Evolutionary conservation across 2,888 invertebrate species (phyloP).

Genomic region (Prosapia bicincta): DNA sequence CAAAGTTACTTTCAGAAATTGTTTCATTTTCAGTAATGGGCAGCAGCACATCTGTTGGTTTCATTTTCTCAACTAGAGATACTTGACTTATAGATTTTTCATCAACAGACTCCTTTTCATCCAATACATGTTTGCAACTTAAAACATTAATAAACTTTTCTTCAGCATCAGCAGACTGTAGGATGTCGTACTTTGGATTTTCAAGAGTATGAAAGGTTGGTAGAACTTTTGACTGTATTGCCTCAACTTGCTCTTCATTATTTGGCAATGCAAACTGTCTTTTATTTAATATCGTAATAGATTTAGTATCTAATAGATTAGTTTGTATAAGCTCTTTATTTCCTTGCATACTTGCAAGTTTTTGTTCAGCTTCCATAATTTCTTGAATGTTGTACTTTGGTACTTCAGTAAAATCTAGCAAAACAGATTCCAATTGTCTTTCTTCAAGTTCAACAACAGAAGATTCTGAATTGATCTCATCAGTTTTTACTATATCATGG

Average conservation of each 20-base stretch:
- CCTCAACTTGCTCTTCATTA: background rate
- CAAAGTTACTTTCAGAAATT: too few relatives aligned
- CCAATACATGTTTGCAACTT: background rate
- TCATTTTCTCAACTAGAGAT: background rate
- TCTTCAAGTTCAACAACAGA: background rate
- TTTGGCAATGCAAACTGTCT: too few relatives aligned
- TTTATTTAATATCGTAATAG: too few relatives aligned
- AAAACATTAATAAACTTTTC: background rate
- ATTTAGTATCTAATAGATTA: too few relatives aligned
- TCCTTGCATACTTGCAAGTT: background rate
- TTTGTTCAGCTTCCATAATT: constrained; percentile 11
- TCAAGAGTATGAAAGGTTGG: too few relatives aligned
- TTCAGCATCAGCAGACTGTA: constrained; percentile 7
- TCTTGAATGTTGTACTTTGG: constrained; percentile 9
- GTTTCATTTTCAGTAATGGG: too few relatives aligned
- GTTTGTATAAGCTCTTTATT: background rate
- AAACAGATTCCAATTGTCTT: background rate
- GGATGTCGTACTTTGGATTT: constrained; percentile 6
- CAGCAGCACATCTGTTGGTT: too few relatives aligned
- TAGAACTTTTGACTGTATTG: too few relatives aligned
- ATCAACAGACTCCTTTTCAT: background rate
- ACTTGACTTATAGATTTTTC: background rate
- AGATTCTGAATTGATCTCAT: too few relatives aligned
- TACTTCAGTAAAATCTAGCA: background rate
- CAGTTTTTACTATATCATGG: background rate